phyloP scores from a whole-genome alignment of 2,888 invertebrate genomes.

The Julus scandinavius region DNA sequence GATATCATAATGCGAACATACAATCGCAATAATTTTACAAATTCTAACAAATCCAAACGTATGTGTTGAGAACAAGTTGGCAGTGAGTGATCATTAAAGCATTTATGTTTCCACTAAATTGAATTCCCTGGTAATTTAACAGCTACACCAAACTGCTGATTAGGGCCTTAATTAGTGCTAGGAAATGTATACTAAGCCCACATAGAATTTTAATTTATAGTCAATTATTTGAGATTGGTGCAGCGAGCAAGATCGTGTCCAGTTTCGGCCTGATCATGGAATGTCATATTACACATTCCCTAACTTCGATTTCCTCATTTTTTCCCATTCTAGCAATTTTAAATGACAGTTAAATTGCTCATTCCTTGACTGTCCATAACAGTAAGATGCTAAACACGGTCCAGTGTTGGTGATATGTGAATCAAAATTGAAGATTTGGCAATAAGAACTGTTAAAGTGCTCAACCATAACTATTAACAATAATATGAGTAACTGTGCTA shows the following conservation, averaged over 20 bases:
- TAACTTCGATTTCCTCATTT: no score
- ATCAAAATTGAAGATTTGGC: neutral
- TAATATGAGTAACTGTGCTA: neutral
- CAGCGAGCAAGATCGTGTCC: no score
- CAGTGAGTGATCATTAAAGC: neutral
- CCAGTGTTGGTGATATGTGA: neutral
- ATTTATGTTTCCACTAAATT: neutral
- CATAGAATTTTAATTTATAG: no score
- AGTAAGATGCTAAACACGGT: no score
- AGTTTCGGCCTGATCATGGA: no score
- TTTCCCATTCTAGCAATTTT: neutral
- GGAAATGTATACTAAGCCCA: no score
- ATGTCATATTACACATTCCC: no score
- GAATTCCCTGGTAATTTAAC: neutral
- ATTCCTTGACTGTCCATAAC: neutral
- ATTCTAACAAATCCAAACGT: no score
- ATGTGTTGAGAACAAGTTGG: neutral
- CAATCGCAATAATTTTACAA: no score
- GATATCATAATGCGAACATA: no score
- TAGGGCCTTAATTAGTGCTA: neutral
- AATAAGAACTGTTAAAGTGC: neutral
- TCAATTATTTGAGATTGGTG: no score
- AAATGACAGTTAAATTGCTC: neutral
- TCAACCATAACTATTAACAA: neutral
- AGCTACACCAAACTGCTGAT: neutral